phyloP scores from a whole-genome alignment of 2,888 invertebrate species.

The Sarcophaga variegata region DNA sequence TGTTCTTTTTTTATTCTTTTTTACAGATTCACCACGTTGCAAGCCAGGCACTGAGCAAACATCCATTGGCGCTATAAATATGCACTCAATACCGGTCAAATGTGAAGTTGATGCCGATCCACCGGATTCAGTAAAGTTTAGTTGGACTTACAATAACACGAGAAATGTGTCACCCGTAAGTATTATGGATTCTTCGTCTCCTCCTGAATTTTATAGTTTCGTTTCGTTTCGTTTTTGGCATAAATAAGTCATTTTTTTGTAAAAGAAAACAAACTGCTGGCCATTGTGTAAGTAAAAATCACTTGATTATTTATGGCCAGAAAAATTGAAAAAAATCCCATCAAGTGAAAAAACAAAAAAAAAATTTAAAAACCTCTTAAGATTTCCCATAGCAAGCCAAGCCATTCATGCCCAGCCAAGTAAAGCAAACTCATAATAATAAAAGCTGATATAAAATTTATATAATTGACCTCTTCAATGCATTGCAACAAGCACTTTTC shows the following conservation, averaged over 20 bases:
- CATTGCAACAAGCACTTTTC: conserved; percentile 1
- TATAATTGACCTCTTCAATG: conserved; percentile 63
- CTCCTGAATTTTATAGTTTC: neutral
- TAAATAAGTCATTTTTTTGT: neutral
- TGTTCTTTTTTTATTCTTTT: neutral
- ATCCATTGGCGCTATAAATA: conserved; percentile 88
- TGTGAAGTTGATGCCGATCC: conserved; percentile 93
- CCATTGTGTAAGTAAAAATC: neutral
- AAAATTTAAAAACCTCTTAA: neutral
- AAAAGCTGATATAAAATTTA: conserved; percentile 40
- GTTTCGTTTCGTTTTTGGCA: conserved; percentile 40
- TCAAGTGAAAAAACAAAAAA: neutral
- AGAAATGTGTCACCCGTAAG: conserved; percentile 88
- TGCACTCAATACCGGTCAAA: conserved; percentile 88
- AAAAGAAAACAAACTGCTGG: too few relatives aligned
- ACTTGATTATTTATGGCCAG: conserved; percentile 3
- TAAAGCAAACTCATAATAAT: too few relatives aligned
- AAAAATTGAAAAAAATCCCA: neutral
- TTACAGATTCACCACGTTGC: conserved; percentile 89
- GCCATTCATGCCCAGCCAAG: too few relatives aligned
- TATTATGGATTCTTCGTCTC: conserved; percentile 39
- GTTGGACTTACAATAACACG: conserved; percentile 93
- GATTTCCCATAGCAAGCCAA: too few relatives aligned
- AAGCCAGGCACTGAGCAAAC: conserved; percentile 87
- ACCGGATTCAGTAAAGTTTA: conserved; percentile 87